Conservation (phyloP, 2,888 invertebrate species). For the Caenorhabditis angaria region DNA sequence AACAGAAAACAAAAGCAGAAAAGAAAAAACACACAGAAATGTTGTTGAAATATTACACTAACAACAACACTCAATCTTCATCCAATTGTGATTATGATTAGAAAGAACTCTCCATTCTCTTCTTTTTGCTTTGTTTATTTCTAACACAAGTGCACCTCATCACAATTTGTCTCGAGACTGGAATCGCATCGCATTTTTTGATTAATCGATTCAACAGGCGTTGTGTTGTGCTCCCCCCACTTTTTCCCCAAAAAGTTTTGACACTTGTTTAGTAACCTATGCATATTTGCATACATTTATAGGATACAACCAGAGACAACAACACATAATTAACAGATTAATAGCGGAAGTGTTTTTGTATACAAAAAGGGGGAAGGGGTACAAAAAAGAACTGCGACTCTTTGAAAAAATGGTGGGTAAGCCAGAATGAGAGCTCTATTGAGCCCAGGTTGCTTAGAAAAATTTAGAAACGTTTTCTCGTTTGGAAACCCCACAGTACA, state of each 20-base stretch:
- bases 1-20: slow-evolving; percentile 14
- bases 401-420: too few species aligned
- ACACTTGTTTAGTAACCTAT: too few species aligned
- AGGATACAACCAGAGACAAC: not conserved
- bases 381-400: too few species aligned
- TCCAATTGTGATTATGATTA: slow-evolving; percentile 2
- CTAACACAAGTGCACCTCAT: slow-evolving; percentile 1
- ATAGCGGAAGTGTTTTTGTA: not conserved
- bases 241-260: not conserved
- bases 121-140: not conserved
- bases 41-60: slow-evolving; percentile 6
- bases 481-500: too few species aligned
- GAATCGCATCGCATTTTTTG: not conserved
- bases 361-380: too few species aligned
- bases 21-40: slow-evolving; percentile 8
- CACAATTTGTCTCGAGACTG: slow-evolving; percentile 2
- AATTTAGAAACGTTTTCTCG: too few species aligned
- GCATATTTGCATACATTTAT: not conserved
- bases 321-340: not conserved
- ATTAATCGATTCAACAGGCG: not conserved
- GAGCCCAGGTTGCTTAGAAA: too few species aligned
- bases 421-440: too few species aligned
- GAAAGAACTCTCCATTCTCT: not conserved
- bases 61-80: slow-evolving; percentile 2
- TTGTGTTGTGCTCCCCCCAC: not conserved